Conservation (phyloP, 2,797 vertebrate species). For the Euthynnus affinis region DNA sequence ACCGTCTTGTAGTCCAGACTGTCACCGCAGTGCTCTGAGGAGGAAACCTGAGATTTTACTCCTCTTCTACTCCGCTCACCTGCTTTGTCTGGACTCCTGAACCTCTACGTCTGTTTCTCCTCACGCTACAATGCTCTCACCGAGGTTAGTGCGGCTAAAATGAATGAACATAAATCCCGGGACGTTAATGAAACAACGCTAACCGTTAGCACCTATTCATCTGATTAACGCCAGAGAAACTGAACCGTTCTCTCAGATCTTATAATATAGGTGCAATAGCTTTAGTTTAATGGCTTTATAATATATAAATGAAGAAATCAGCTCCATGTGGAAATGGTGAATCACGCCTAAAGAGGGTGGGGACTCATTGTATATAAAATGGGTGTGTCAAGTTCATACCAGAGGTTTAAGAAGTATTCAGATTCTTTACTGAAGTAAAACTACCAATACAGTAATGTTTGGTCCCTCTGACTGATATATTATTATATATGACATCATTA, state of each 20-base stretch:
- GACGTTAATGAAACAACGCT: neutral
- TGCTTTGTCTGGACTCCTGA: neutral
- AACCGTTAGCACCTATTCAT: neutral
- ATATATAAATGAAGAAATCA: neutral
- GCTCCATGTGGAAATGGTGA: fast-evolving
- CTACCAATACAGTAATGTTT: too few relatives aligned
- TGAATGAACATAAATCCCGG: neutral
- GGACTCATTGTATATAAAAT: neutral
- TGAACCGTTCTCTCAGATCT: neutral
- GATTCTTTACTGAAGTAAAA: too few relatives aligned
- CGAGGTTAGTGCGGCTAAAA: conserved; percentile 66
- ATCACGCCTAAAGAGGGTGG: conserved; percentile 5
- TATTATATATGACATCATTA: too few relatives aligned
- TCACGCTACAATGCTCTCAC: conserved; percentile 67
- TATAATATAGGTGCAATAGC: fast-evolving
- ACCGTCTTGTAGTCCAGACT: fast-evolving
- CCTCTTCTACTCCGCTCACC: fast-evolving
- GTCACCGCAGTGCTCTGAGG: neutral
- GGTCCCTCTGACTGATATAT: too few relatives aligned
- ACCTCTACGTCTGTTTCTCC: neutral
- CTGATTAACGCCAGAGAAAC: fast-evolving
- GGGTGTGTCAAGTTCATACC: conserved; percentile 41
- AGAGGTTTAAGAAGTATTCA: too few relatives aligned
- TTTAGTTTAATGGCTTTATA: neutral
- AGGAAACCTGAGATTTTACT: neutral